A percentile compares a stretch with the other conserved stretches of the same genome.
phyloP scores from a whole-genome alignment of 2,797 vertebrate species.

The Xyrichtys novacula region DNA sequence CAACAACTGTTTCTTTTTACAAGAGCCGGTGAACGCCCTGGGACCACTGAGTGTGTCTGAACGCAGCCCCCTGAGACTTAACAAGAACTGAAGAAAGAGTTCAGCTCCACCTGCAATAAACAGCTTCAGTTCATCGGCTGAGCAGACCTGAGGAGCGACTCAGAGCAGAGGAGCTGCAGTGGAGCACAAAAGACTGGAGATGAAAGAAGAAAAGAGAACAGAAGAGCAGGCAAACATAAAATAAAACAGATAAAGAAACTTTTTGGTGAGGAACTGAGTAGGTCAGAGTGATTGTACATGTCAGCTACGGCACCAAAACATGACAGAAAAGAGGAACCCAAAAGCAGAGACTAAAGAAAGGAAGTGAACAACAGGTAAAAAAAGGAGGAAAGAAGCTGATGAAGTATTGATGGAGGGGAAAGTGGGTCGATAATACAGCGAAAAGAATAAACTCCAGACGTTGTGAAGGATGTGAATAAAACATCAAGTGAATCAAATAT shows the following conservation, averaged over 20 bases:
- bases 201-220: conserved; percentile 27
- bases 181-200: conserved; percentile 38
- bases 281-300: conserved; percentile 39
- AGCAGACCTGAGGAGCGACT: conserved; percentile 29
- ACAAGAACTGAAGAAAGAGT: conserved; percentile 32
- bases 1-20: conserved; percentile 29
- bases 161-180: conserved; percentile 10
- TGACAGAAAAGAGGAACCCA: not conserved
- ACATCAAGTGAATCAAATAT: conserved; percentile 74
- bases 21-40: conserved; percentile 23
- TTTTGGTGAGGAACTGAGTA: conserved; percentile 9
- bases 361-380: conserved; percentile 54
- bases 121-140: conserved; percentile 37
- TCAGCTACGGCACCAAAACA: conserved; percentile 24
- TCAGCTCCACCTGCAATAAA: conserved; percentile 51
- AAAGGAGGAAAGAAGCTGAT: conserved; percentile 43
- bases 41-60: conserved; percentile 34
- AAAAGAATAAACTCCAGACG: conserved; percentile 66
- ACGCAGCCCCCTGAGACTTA: conserved; percentile 35
- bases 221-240: not conserved
- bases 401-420: conserved; percentile 73
- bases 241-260: conserved; percentile 14
- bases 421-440: conserved; percentile 71
- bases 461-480: conserved; percentile 75
- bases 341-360: not conserved